Evolutionary conservation across 2,797 vertebrate genomes (phyloP).

Genomic region (Propithecus perrieri): DNA sequence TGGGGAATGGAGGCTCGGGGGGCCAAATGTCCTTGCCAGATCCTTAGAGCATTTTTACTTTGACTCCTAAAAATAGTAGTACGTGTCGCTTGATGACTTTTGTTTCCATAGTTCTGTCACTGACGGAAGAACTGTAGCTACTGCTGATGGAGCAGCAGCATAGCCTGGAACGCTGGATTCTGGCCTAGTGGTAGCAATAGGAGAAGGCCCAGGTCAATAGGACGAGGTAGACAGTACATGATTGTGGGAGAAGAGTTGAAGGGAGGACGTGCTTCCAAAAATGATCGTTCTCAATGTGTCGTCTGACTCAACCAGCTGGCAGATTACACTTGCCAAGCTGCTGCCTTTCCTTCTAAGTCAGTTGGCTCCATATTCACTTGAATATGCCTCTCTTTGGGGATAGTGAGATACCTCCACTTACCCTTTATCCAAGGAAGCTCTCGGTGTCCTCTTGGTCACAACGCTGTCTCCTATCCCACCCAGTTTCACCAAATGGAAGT

Average conservation of each 20-base stretch:
- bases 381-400: conserved; percentile 48
- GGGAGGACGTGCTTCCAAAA: conserved; percentile 73
- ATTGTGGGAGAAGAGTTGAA: conserved; percentile 64
- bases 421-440: conserved; percentile 17
- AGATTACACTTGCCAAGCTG: conserved; percentile 66
- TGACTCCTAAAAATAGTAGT: conserved; percentile 62
- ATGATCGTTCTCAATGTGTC: conserved; percentile 76
- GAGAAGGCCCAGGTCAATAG: conserved; percentile 1
- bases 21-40: conserved; percentile 69
- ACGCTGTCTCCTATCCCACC: not conserved
- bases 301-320: conserved; percentile 77
- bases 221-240: conserved; percentile 9
- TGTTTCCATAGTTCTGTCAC: conserved; percentile 8
- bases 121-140: not conserved
- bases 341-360: conserved; percentile 73
- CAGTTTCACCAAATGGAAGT: conserved; percentile 21
- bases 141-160: not conserved
- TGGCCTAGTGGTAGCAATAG: not conserved
- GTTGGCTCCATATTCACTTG: conserved; percentile 56
- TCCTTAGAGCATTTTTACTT: conserved; percentile 66
- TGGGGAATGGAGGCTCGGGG: conserved; percentile 53
- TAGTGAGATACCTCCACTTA: conserved; percentile 14
- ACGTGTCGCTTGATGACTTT: conserved; percentile 3
- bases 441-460: conserved; percentile 5
- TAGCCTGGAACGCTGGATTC: not conserved